Evolutionary conservation across 2,113 vertebrate genomes (phyloP).

Genomic region (Lynx canadensis): DNA sequence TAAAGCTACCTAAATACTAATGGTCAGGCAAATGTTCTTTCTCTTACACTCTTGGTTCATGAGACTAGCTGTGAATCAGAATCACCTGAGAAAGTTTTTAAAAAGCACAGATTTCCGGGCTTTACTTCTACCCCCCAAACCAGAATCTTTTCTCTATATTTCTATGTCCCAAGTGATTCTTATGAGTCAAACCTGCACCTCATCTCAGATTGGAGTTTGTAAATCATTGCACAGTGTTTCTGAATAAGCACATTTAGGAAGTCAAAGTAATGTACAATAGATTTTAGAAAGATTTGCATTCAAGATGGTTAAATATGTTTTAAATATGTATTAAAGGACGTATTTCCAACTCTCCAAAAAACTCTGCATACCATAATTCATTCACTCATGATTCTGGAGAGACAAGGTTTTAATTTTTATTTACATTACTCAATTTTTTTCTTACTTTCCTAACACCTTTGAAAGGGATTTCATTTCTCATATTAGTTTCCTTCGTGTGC

Average conservation of each 20-base stretch:
- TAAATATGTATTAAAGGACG: slow-evolving; percentile 7
- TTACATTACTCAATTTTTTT: slow-evolving; percentile 18
- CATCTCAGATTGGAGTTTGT: background rate
- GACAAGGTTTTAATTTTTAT: background rate
- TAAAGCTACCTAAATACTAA: background rate
- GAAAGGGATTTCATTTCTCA: slow-evolving; percentile 13
- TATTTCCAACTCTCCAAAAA: background rate
- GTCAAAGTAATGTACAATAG: background rate
- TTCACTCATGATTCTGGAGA: background rate
- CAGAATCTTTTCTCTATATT: background rate
- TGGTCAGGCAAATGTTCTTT: background rate
- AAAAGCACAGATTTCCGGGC: background rate
- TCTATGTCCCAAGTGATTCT: slow-evolving; percentile 36
- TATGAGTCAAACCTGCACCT: background rate
- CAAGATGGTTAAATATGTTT: slow-evolving; percentile 2
- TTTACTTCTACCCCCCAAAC: background rate
- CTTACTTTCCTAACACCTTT: background rate
- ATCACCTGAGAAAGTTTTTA: background rate
- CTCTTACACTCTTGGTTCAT: background rate
- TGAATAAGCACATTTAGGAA: slow-evolving; percentile 31
- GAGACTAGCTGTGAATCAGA: background rate
- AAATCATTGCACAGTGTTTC: background rate
- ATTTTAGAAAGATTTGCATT: slow-evolving; percentile 50
- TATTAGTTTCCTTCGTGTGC: background rate
- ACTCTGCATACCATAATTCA: background rate